Base-by-base conservation (phyloP, 2,888 invertebrate species). In the Torymus tubicola region DNA sequence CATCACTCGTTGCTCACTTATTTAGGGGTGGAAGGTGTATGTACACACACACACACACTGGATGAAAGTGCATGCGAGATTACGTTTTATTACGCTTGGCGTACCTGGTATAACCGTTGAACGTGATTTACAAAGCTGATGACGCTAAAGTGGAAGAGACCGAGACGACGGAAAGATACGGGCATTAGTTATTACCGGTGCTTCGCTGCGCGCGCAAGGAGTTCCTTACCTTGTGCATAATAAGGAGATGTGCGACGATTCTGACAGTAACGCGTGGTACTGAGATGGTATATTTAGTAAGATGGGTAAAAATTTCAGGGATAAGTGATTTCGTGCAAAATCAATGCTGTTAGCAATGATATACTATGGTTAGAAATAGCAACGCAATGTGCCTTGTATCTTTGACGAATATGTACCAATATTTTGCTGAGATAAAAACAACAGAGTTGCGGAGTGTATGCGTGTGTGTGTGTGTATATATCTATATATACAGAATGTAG, bases 41-140 rank as follows among this genome's bases (percentile, higher is more conserved):
- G 2, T 21, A 21, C 2, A 21, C 2, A 21, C 2, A 21, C 8
- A 24, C 42, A 58, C 42, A 31, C 31, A 57, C 13, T 31, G 60
- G 21, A 71, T 61, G 16, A 53, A 55, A 42, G 16, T 64, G 75
- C 65, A 58, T 69, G 53, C 63, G 55, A 71, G 65, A 53, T 65
- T 65, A 31, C 65, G 64, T 71, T 78, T 67, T 72, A 65, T 72
- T 78, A 72, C 21, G 71, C 14, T 16, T 24, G 58, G 50, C 67
- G 50, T 52, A 21, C 24, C 50, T 14, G 14, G 42, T 65, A 24
- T 70, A 72, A 68, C 67, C 61, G 74, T 72, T 80, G 72, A 80
- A 63, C 76, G 67, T 68, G 76, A 80, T 80, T 80, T 76, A 76
- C 76, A 76, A 76, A 80, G 71, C 71, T 50, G 63, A 57, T 21